Evolutionary conservation across 1,140 invertebrate genomes (phyloP), one percentile per base, ranked within the genome.

Genomic region (Brachionus koreanus): DNA sequence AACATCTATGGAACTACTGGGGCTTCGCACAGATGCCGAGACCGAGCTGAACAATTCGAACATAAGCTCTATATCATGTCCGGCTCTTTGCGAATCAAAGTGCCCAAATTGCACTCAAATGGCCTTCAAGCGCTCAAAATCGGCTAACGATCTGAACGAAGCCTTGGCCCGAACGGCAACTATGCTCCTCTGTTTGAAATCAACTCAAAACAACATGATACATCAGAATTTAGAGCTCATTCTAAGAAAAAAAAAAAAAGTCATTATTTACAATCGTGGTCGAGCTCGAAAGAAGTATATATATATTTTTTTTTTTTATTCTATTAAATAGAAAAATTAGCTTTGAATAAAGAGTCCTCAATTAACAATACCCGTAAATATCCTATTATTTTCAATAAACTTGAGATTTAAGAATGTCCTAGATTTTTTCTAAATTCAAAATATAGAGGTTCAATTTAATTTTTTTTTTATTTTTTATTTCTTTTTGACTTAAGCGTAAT

Each of bases 401-500:
- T 69, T 69, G 65, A 69, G 65, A 69, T 69, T 69, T 37, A 37
- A 69, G 65, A 69, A 69, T 69, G 65, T 69, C 65, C 65, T 69
- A 69, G 35, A 37, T 69, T 69, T 69, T 29, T 29, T 29, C 29
- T 57, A 29, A 33, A 33, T 65, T 65, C 25, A 65, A 65, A 46
- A 65, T 33, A 16, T 33, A 65, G 33, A 65, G 49, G 49, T 52
- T 19, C 49, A 52, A 19, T 52, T 52, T 19, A 52, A 29, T 29
- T 29, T 29, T 29, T 46, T 46, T 16, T 57, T 16, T 57, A 1
- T 57, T 19, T 57, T n/a, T 37, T 69, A 33, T 69, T 37, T 37
- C 16, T 10, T 37, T 35, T 69, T 39, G 9, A 69, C 49, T 52
- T 19, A 52, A 19, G 49, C 16, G n/a, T 52, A 52, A 52, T 52